phyloP scores from a whole-genome alignment of 2,888 invertebrate genomes.

The Sericinus montela region DNA sequence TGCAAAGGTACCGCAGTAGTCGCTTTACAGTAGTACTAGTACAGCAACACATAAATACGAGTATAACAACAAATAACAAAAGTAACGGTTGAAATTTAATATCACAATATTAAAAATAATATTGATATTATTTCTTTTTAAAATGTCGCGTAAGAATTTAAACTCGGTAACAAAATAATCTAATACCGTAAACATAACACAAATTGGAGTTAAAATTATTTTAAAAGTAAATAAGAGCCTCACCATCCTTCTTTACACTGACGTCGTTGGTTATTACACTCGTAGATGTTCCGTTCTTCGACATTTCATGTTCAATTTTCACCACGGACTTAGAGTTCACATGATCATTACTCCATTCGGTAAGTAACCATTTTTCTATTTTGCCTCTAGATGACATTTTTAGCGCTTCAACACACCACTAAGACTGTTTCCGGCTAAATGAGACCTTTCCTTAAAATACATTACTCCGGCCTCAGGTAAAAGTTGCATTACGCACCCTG shows the following conservation, averaged over 20 bases:
- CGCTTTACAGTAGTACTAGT: no score
- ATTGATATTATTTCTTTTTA: no score
- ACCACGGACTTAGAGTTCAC: conserved; percentile 17
- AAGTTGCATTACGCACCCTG: conserved; percentile 66
- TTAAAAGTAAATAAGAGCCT: no score
- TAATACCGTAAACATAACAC: no score
- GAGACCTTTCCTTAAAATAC: conserved; percentile 17
- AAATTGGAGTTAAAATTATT: no score
- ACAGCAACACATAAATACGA: no score
- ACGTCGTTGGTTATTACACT: conserved; percentile 27
- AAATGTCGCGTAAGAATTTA: no score
- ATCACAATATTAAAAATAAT: no score
- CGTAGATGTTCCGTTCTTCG: conserved; percentile 37
- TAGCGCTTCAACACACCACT: conserved; percentile 7
- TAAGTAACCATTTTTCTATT: conserved; percentile 51
- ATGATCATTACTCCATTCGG: conserved; percentile 44
- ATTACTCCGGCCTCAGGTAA: conserved; percentile 52
- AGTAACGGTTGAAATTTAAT: no score
- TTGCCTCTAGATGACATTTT: conserved; percentile 33
- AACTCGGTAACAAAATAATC: no score
- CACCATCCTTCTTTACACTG: background rate
- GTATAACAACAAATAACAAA: no score
- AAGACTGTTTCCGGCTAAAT: conserved; percentile 16
- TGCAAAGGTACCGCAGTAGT: no score
- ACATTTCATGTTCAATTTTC: conserved; percentile 24